These are phyloP conservation scores for Aphelenchoides besseyi DNA, from an alignment of 1,140 invertebrate genomes.

Conservation along the genomic window DNA sequence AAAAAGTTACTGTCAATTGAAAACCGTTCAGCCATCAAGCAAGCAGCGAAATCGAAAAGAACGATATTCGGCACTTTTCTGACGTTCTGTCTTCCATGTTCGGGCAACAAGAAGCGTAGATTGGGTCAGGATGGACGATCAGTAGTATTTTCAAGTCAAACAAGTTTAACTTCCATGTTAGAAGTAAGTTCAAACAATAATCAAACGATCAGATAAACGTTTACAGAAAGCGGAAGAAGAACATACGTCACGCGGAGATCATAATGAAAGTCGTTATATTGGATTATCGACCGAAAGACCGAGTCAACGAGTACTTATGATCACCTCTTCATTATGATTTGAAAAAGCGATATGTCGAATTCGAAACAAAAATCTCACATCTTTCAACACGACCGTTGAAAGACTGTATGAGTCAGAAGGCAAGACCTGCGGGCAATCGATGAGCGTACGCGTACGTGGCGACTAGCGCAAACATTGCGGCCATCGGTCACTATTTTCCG, in stretches of 20 bases:
- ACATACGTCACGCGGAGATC: neutral
- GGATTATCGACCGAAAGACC: neutral
- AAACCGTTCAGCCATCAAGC: neutral
- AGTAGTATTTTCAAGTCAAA: constrained; percentile 9
- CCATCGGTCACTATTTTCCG: neutral
- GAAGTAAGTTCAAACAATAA: no score
- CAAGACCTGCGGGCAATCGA: neutral
- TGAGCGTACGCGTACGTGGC: neutral
- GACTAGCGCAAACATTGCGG: neutral
- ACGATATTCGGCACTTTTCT: neutral
- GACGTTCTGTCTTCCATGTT: constrained; percentile 3
- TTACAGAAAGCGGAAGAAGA: constrained; percentile 18
- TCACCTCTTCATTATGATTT: constrained; percentile 16
- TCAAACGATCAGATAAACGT: neutral
- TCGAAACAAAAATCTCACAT: no score
- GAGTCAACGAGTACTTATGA: constrained; percentile 15
- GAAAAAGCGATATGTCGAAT: no score
- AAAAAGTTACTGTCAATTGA: neutral
- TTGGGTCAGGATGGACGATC: neutral
- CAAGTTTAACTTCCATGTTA: constrained; percentile 19
- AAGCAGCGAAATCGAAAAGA: neutral
- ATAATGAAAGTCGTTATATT: neutral
- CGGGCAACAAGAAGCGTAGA: neutral
- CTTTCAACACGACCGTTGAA: no score
- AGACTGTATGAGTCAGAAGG: no score